Percentiles rank a stretch among this genome's conserved stretches.
Evolutionary conservation across 2,113 vertebrate genomes (phyloP).

Genomic region (Otus sunia): DNA sequence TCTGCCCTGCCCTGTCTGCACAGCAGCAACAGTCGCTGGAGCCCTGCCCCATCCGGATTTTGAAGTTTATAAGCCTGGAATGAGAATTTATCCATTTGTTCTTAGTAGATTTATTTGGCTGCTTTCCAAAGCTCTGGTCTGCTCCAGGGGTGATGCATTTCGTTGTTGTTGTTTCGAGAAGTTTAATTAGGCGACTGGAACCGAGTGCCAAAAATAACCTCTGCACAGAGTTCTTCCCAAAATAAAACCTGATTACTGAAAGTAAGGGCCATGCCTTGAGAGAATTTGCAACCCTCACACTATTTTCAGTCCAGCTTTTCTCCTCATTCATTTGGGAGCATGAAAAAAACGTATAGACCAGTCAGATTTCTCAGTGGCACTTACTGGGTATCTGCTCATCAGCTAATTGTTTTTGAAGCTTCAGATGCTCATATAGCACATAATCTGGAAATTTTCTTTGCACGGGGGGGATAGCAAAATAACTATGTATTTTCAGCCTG

Average conservation of each 20-base stretch:
- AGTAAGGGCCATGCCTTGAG: neutral
- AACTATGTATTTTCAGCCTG: neutral
- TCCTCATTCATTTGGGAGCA: neutral
- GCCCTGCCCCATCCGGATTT: neutral
- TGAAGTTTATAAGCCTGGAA: neutral
- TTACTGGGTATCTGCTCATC: neutral
- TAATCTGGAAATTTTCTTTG: neutral
- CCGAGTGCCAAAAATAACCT: neutral
- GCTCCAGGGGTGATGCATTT: neutral
- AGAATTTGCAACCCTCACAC: neutral
- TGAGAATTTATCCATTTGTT: neutral
- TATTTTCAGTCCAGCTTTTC: neutral
- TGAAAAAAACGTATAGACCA: neutral
- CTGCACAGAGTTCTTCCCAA: neutral
- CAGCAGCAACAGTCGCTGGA: neutral
- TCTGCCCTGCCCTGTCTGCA: neutral
- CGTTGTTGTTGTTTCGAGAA: neutral
- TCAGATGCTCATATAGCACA: neutral
- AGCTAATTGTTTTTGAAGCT: neutral
- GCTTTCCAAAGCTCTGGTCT: neutral
- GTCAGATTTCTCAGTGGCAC: neutral
- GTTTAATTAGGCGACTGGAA: conserved; percentile 13
- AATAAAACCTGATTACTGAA: neutral
- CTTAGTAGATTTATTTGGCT: neutral
- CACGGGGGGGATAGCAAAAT: neutral